These are phyloP conservation scores for Strigamia transsilvanica DNA, from an alignment of 2,888 invertebrate genomes.

Conservation along the genomic window DNA sequence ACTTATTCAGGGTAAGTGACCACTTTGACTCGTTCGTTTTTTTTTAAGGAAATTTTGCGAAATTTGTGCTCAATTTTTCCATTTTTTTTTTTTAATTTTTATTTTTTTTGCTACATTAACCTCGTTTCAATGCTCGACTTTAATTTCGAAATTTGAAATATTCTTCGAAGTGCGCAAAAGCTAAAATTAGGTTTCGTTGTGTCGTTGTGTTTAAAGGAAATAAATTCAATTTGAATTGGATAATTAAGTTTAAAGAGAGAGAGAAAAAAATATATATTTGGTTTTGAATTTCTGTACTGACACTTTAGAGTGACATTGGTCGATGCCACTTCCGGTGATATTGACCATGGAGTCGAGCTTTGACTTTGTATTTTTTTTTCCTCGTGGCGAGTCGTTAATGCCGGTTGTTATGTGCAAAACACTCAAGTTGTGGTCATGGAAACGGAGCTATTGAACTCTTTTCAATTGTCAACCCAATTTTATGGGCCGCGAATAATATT, in stretches of 20 bases:
- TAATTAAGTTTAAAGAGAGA: background rate
- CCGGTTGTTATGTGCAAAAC: background rate
- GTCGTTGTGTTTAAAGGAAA: background rate
- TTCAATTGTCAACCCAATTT: background rate
- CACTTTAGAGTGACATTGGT: background rate
- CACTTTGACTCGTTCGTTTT: background rate
- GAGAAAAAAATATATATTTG: background rate
- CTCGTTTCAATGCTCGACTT: background rate
- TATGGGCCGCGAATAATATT: background rate
- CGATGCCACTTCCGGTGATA: constrained; percentile 18
- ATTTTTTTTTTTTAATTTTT: background rate
- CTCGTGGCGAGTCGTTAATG: background rate
- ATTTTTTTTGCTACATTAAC: background rate
- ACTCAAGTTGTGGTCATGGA: background rate
- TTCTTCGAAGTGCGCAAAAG: too few species aligned
- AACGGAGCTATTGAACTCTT: constrained; percentile 14
- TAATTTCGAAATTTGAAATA: background rate
- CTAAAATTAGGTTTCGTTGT: background rate
- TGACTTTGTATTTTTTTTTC: background rate
- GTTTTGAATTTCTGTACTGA: background rate
- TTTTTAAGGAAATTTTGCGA: background rate
- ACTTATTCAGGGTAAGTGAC: constrained; percentile 75
- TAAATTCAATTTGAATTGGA: background rate
- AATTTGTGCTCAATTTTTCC: too few species aligned
- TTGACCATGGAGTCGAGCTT: background rate